Conservation (phyloP, 2,113 vertebrate genomes). For the Eudyptes chrysolophus region DNA sequence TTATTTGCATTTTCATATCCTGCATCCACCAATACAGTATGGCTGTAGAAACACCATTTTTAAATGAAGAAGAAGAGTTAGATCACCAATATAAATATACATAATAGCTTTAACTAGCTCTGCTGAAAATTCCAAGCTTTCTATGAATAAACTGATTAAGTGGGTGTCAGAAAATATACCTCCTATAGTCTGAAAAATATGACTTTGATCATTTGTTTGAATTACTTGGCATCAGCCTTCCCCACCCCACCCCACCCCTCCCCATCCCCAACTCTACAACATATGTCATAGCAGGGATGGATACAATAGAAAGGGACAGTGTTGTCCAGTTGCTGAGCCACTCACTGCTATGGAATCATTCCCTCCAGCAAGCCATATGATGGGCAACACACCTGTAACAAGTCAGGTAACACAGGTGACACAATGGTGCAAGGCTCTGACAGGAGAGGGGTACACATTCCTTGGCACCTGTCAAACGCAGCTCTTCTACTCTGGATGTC, state of each 20-base stretch:
- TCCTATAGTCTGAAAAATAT: neutral
- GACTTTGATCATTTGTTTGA: neutral
- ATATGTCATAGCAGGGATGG: neutral
- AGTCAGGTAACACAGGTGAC: neutral
- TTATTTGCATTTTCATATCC: neutral
- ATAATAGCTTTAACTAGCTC: neutral
- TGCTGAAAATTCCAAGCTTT: neutral
- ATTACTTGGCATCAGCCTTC: neutral
- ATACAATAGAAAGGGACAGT: neutral
- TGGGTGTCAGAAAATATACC: neutral
- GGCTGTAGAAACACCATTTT: neutral
- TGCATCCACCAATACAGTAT: neutral
- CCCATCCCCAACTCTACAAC: neutral
- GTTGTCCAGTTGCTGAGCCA: neutral
- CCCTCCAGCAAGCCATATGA: neutral
- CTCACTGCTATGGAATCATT: neutral
- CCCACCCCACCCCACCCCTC: neutral
- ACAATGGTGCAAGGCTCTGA: neutral
- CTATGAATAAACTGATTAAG: neutral
- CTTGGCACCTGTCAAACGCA: neutral
- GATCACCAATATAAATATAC: neutral
- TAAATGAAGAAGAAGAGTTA: neutral
- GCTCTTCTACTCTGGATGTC: neutral
- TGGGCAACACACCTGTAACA: neutral
- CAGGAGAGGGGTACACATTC: neutral